Evolutionary conservation across 2,797 vertebrate species (phyloP).

Genomic region (Galaxias olidus): DNA sequence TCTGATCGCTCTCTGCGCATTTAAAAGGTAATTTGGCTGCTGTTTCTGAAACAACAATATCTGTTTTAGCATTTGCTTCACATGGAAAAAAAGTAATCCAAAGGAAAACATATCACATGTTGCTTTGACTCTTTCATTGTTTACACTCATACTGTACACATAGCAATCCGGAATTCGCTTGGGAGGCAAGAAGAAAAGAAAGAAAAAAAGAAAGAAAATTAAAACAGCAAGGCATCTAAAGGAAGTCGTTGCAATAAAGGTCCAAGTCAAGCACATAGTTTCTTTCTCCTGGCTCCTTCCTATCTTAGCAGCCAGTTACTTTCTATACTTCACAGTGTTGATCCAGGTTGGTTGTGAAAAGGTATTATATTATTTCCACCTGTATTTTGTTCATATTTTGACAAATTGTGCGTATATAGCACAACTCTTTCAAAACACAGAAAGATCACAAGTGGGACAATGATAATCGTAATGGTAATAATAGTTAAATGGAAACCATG

Average conservation of each 20-base stretch:
- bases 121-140: background rate
- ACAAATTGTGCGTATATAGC: too few relatives aligned
- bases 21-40: background rate
- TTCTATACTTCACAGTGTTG: background rate
- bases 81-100: background rate
- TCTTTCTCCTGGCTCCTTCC: background rate
- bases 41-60: background rate
- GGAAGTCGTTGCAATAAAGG: background rate
- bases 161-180: background rate
- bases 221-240: background rate
- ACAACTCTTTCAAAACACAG: too few relatives aligned
- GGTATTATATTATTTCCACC: too few relatives aligned
- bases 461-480: too few relatives aligned
- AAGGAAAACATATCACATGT: constrained; percentile 1
- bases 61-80: background rate
- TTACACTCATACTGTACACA: background rate
- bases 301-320: background rate
- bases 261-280: constrained; percentile 1
- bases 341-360: too few relatives aligned
- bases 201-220: too few relatives aligned
- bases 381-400: too few relatives aligned
- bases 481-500: too few relatives aligned
- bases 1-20: too few relatives aligned
- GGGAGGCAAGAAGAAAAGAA: too few relatives aligned
- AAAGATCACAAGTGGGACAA: too few relatives aligned